Evolutionary conservation across 2,888 invertebrate species (phyloP).

Genomic region (Chloromyia formosa): DNA sequence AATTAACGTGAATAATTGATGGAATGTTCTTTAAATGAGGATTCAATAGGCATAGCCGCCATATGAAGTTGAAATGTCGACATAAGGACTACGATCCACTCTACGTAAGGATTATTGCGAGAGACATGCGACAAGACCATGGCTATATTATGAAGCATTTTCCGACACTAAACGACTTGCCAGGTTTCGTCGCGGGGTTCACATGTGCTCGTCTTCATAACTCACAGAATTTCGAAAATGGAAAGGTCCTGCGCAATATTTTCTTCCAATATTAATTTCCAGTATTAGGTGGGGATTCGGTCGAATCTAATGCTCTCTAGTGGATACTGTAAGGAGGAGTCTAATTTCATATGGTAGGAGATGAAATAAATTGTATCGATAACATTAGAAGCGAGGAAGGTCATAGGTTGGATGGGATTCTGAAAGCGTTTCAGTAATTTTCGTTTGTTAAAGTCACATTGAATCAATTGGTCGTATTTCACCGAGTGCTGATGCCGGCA

Average conservation of each 20-base stretch:
- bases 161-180: neutral
- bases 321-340: slow-evolving; percentile 25
- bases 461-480: neutral
- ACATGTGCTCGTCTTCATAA: slow-evolving; percentile 1
- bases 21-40: slow-evolving; percentile 22
- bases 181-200: neutral
- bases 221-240: slow-evolving; percentile 16
- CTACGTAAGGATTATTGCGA: neutral
- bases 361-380: slow-evolving; percentile 35
- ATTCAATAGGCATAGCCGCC: slow-evolving; percentile 7
- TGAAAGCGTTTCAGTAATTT: slow-evolving; percentile 23
- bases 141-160: slow-evolving; percentile 2
- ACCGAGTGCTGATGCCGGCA: too few species aligned
- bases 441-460: slow-evolving; percentile 23
- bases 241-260: slow-evolving; percentile 4
- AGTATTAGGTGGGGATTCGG: neutral
- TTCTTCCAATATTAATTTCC: slow-evolving; percentile 16
- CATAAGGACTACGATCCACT: neutral
- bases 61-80: neutral
- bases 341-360: neutral
- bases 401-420: slow-evolving; percentile 22
- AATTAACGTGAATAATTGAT: slow-evolving; percentile 43
- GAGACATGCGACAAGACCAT: slow-evolving; percentile 2
- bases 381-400: slow-evolving; percentile 22
- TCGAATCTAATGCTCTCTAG: slow-evolving; percentile 10